Evolutionary conservation across 1,140 invertebrate genomes (phyloP), one percentile per base, ranked within the genome.

Genomic region (Reticulitermes speratus): DNA sequence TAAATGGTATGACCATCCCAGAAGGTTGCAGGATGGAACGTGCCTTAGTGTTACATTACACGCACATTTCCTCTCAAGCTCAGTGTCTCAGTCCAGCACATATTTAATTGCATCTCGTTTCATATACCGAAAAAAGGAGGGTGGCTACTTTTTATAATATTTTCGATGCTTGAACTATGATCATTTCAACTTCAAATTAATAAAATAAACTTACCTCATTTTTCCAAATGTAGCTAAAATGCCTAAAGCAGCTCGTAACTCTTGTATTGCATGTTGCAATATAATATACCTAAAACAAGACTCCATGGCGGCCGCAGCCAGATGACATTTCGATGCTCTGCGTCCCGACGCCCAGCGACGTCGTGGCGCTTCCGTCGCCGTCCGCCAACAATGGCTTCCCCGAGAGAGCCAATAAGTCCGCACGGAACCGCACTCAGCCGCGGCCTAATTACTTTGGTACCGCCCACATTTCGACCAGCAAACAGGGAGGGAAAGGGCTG

Each of bases 351-450:
- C 65, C 65, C 65, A 75, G n/a, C 65, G 65, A 75, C 65, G 65
- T 75, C 65, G 65, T 75, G 65, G 65, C 65, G 65, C 65, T 75
- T 14, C 65, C 65, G 65, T 75, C 65, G 65, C 65, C 65, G 7
- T 25, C 65, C n/a, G 65, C n/a, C 65, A 75, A 75, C 65, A 75
- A 75, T 75, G 65, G 65, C 65, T 75, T 75, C 65, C 65, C 65
- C 65, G 9, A 30, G 65, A 30, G 65, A 75, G 65, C 65, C 65
- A 75, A 75, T 75, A 75, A 75, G 65, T 75, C 65, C 30, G 65
- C 65, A 11, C 65, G 65, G 65, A 75, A 75, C 65, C 65, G 65
- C 65, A 75, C 65, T 75, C 9, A 75, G 65, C 65, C 25, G 25
- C 65, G 30, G 65, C 65, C 38, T 75, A 75, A 75, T 75, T 75